phyloP scores from a whole-genome alignment of 2,888 invertebrate species.

The Andrena bicolor region DNA sequence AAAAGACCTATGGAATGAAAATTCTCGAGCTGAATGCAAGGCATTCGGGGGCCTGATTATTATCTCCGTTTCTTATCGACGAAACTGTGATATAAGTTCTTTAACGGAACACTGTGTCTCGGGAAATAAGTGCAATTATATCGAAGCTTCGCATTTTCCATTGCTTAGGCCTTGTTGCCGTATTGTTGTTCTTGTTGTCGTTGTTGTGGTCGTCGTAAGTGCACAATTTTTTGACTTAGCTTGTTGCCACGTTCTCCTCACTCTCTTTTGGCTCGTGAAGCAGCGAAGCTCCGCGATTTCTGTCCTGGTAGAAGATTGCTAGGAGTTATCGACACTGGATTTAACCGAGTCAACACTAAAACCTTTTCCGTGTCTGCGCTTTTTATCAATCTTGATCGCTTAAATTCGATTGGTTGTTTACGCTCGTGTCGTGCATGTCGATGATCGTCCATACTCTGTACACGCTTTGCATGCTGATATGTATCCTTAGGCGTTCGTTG shows the following conservation, averaged over 20 bases:
- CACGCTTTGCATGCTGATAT: conserved; percentile 63
- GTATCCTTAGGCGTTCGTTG: conserved; percentile 26
- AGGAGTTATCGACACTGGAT: conserved; percentile 3
- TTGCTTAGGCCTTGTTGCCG: conserved; percentile 23
- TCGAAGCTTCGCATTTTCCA: conserved; percentile 52
- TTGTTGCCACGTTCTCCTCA: conserved; percentile 24
- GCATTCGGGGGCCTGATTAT: not conserved
- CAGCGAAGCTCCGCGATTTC: not conserved
- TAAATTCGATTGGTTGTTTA: conserved; percentile 12
- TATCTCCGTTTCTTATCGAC: not conserved
- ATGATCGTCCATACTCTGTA: conserved; percentile 28
- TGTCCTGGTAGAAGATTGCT: conserved; percentile 11
- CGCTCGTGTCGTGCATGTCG: conserved; percentile 30
- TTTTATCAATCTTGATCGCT: conserved; percentile 34
- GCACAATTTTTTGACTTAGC: conserved; percentile 39
- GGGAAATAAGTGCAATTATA: conserved; percentile 10
- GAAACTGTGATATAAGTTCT: conserved; percentile 54
- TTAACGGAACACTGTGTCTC: conserved; percentile 13
- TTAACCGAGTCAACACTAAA: conserved; percentile 19
- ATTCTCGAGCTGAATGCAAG: not conserved
- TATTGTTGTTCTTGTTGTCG: conserved; percentile 40
- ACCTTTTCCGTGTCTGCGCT: conserved; percentile 17
- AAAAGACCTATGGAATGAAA: not conserved
- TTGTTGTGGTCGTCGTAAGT: conserved; percentile 48
- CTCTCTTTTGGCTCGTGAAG: conserved; percentile 36